phyloP scores from a whole-genome alignment of 2,888 invertebrate species.

The Andrena marginata region DNA sequence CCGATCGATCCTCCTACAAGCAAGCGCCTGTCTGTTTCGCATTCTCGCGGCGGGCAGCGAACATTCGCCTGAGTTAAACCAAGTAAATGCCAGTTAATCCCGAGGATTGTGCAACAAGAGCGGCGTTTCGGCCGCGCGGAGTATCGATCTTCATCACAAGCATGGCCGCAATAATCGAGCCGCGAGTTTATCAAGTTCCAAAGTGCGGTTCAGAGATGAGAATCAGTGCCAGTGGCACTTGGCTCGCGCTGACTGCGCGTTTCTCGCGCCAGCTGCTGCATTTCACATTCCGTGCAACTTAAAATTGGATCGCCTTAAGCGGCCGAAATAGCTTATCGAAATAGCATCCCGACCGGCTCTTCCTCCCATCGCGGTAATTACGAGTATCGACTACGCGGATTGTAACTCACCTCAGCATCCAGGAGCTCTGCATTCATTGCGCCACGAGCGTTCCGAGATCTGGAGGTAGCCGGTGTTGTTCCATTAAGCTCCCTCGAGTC shows the following conservation, averaged over 20 bases:
- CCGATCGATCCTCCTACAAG: not conserved
- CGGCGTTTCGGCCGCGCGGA: not conserved
- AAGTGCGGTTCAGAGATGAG: constrained; percentile 27
- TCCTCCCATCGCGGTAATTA: constrained; percentile 36
- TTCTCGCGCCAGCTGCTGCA: constrained; percentile 58
- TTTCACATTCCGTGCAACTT: constrained; percentile 55
- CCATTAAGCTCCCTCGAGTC: constrained; percentile 17
- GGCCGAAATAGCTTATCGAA: constrained; percentile 51
- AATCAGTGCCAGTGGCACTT: constrained; percentile 52
- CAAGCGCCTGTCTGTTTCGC: not conserved
- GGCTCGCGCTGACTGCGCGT: constrained; percentile 56
- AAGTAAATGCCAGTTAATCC: constrained; percentile 37
- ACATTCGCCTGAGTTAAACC: constrained; percentile 19
- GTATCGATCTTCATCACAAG: constrained; percentile 52
- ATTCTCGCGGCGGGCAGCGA: not conserved
- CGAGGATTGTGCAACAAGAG: constrained; percentile 16
- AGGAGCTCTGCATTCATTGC: not conserved
- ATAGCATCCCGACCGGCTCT: constrained; percentile 32
- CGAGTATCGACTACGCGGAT: constrained; percentile 52
- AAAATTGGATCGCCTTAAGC: constrained; percentile 56
- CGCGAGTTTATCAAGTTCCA: constrained; percentile 58
- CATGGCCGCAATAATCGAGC: constrained; percentile 57
- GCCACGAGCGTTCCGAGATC: not conserved
- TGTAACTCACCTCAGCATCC: constrained; percentile 9
- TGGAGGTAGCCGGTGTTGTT: constrained; percentile 14